Conservation (phyloP, 2,113 vertebrate species). For the Phalacrocorax pelagicus region DNA sequence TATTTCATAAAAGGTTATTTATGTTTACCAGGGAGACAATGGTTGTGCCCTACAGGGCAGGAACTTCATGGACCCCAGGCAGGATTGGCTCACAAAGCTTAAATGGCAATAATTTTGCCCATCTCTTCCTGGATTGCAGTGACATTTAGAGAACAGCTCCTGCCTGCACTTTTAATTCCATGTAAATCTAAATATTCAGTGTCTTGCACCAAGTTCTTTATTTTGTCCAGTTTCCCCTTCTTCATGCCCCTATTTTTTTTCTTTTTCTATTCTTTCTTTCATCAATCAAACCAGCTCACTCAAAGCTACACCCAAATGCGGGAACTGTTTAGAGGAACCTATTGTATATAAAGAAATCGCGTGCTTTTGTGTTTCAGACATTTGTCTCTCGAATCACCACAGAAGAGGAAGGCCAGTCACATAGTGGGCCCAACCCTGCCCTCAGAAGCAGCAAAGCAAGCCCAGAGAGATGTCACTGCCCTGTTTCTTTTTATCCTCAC, state of each 20-base stretch:
- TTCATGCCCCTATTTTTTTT: neutral
- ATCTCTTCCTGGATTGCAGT: neutral
- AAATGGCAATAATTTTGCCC: neutral
- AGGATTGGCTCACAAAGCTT: neutral
- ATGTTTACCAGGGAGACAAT: neutral
- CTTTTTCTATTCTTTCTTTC: neutral
- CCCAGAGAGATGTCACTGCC: neutral
- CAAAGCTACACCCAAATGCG: neutral
- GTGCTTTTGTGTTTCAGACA: neutral
- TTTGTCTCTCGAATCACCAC: neutral
- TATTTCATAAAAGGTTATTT: neutral
- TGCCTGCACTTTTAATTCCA: neutral
- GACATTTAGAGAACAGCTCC: neutral
- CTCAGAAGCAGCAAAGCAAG: neutral
- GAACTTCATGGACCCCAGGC: neutral
- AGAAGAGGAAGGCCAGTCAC: neutral
- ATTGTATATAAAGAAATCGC: neutral
- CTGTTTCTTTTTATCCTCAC: neutral
- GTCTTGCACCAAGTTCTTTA: neutral
- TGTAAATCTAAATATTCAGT: neutral
- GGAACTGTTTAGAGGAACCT: neutral
- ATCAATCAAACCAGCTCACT: neutral
- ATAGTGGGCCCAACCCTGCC: neutral
- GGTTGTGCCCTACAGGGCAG: neutral
- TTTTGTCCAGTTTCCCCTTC: neutral